Evolutionary conservation across 2,888 invertebrate genomes (phyloP), one percentile per base, ranked within the genome.

Genomic region (Eilema caniola): DNA sequence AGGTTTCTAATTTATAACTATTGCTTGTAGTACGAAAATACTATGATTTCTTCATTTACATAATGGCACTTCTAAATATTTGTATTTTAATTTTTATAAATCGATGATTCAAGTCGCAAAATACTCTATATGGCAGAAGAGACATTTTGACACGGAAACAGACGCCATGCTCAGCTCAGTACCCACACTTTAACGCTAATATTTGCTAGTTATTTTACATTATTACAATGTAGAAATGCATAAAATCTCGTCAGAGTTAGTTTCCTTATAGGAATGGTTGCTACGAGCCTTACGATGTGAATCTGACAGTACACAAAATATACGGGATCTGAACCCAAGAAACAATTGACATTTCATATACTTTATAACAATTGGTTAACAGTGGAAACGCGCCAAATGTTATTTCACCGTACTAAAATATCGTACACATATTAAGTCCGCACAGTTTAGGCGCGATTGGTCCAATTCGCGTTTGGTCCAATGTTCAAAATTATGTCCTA

Each of bases 41-140:
- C 91, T 91, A 89, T 91, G 12, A 62, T 74, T 70, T 76, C 61
- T 81, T 84, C 83, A 85, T 87, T 87, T 83, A 85, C 28, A 72
- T 92, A 94, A 94, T 94, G 94, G 94, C 94, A 94, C 94, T 92
- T 93, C 89, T 90, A 92, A 66, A 88, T 84, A 80, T 78, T 90
- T 88, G 89, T 83, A 88, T 85, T 77, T 77, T 69, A 70, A 73
- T 64, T 76, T 59, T 78, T 70, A 61, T 70, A 77, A 75, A 77
- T 76, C 70, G 74, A 72, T 79, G 67, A 72, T 76, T 72, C 73
- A 81, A 62, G 72, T 78, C 53, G 71, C 68, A 73, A 80, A 76
- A 73, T 78, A 76, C 69, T 77, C 74, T 80, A 75, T 73, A 80
- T 77, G 77, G 76, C 74, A 76, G 70, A 77, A 73, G 57, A 66